phyloP scores from a whole-genome alignment of 1,140 invertebrate genomes.

The Hetaerina americana region DNA sequence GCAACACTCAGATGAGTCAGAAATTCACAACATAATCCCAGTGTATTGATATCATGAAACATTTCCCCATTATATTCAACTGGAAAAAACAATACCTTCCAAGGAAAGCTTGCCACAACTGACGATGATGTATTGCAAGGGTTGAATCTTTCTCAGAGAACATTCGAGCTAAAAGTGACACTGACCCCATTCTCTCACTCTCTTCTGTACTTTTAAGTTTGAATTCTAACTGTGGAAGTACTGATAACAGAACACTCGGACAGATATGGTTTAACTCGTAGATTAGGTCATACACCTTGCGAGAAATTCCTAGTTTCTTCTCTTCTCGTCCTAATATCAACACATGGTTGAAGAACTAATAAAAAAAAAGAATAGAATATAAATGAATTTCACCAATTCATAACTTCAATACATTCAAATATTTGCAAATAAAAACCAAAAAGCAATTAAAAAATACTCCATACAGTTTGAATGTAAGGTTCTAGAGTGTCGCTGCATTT shows the following conservation, averaged over 20 bases:
- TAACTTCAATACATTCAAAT: slow-evolving; percentile 4
- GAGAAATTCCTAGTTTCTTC: slow-evolving; percentile 59
- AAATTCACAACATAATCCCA: too few species aligned
- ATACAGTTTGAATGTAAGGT: slow-evolving; percentile 85
- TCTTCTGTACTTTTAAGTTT: slow-evolving; percentile 81
- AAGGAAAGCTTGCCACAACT: slow-evolving; percentile 76
- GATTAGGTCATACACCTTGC: slow-evolving; percentile 89
- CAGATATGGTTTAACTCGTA: slow-evolving; percentile 94
- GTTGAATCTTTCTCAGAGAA: slow-evolving; percentile 90
- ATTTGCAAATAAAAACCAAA: neutral
- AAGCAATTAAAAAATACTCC: slow-evolving; percentile 21
- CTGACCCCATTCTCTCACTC: slow-evolving; percentile 63
- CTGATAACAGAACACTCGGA: slow-evolving; percentile 70
- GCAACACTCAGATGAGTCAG: neutral
- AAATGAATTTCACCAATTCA: too few species aligned
- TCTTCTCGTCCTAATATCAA: slow-evolving; percentile 85
- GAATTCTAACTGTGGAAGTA: slow-evolving; percentile 88
- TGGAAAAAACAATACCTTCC: slow-evolving; percentile 38
- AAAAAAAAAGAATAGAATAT: slow-evolving; percentile 17
- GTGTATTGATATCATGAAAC: too few species aligned
- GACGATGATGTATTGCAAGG: slow-evolving; percentile 70
- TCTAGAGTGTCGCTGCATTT: slow-evolving; percentile 86
- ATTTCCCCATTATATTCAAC: too few species aligned
- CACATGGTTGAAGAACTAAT: slow-evolving; percentile 89
- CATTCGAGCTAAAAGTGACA: slow-evolving; percentile 86